Base-by-base conservation (phyloP, 2,888 invertebrate species). In the Dastarcus helophoroides region DNA sequence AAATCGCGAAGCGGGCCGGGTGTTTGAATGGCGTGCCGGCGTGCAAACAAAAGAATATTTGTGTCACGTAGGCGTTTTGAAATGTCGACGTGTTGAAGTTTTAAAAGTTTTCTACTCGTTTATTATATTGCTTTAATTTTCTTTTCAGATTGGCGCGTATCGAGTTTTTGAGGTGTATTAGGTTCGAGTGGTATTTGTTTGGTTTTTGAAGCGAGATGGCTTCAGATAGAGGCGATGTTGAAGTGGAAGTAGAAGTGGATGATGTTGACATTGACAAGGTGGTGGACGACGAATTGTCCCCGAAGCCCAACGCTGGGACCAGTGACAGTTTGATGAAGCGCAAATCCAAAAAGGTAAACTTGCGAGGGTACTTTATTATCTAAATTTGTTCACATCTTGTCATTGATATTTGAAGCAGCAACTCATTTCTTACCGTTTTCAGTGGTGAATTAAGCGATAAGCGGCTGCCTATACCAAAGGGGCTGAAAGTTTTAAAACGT, bases 331-430 rank as follows among this genome's bases (percentile, higher is more conserved):
- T 24, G 8, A 22, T 26, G 10, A 47, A 38, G 31, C 44, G 48
- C 14, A 48, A 42, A 27, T 46, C 47, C 9, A 57, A 50, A 39
- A 57, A 54, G 35, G 40, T n/a, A n/a, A n/a, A n/a, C n/a, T n/a
- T n/a, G n/a, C n/a, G n/a, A n/a, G n/a, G n/a, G n/a, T n/a, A n/a
- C n/a, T n/a, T n/a, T n/a, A n/a, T n/a, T n/a, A n/a, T n/a, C n/a
- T n/a, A n/a, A n/a, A n/a, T n/a, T n/a, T n/a, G n/a, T n/a, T n/a
- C n/a, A n/a, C n/a, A n/a, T n/a, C n/a, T n/a, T n/a, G n/a, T n/a
- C n/a, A n/a, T n/a, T n/a, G n/a, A n/a, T n/a, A n/a, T n/a, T n/a
- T n/a, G n/a, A n/a, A n/a, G n/a, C n/a, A n/a, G n/a, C n/a, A n/a
- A n/a, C n/a, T n/a, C n/a, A n/a, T n/a, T n/a, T n/a, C n/a, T n/a